Conservation (phyloP, 2,113 vertebrate species). For the Asarcornis scutulata region DNA sequence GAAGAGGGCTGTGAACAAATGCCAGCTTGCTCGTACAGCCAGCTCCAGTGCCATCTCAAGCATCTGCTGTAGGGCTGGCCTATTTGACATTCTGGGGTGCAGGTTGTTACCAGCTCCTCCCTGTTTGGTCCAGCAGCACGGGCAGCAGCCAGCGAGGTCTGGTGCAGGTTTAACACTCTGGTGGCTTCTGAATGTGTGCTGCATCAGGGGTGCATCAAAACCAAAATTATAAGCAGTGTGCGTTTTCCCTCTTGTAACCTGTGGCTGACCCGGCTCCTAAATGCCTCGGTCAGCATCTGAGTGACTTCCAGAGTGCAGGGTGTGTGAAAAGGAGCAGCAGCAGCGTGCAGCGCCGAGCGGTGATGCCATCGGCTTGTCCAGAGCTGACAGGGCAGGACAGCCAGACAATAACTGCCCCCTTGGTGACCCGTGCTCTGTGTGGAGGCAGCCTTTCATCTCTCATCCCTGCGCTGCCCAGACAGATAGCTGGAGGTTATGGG, state of each 20-base stretch:
- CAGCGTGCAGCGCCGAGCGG: not conserved
- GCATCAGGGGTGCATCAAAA: not conserved
- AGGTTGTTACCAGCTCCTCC: not conserved
- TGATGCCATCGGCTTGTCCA: not conserved
- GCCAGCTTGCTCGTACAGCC: not conserved
- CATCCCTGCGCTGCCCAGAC: not conserved
- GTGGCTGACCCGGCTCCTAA: not conserved
- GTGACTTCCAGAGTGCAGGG: not conserved
- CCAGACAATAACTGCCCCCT: not conserved
- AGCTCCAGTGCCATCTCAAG: not conserved
- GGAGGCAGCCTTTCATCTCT: not conserved
- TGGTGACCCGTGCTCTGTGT: not conserved
- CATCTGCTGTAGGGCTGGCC: not conserved
- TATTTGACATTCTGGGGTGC: not conserved
- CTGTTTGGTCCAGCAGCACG: constrained; percentile 14
- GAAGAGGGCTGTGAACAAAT: not conserved
- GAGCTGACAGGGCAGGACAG: not conserved
- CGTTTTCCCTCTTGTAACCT: not conserved
- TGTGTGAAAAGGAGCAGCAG: not conserved
- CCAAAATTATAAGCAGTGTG: not conserved
- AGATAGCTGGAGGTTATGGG: not conserved
- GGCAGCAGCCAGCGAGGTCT: constrained; percentile 34
- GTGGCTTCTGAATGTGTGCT: not conserved
- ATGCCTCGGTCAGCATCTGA: not conserved
- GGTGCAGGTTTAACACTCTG: constrained; percentile 1